Evolutionary conservation across 2,113 vertebrate genomes (phyloP), one percentile per base, ranked within the genome.

Genomic region (Peromyscus maniculatus): DNA sequence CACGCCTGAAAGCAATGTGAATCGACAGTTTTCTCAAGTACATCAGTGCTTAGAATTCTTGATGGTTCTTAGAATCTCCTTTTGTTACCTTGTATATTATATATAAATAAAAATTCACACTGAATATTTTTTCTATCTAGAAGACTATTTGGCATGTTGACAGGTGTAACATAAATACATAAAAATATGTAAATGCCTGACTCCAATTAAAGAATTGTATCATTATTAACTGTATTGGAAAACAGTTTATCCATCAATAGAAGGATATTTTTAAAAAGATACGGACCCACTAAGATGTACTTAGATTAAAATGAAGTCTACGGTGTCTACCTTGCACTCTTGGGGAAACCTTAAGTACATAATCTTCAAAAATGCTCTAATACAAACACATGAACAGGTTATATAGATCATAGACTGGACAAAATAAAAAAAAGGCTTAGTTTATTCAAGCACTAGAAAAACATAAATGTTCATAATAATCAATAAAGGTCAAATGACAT

Each of bases 71-170:
- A 71, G 24, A 57, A 82, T 62, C 33, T 98, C 62, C 97, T 64
- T 74, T 26, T 72, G 26, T 91, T 10, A 84, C 5, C 39, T 19
- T 93, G 5, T 59, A 84, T 43, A 92, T 92, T 72, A 91, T 22
- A 93, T 71, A 69, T 5, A 87, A 93, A 94, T 89, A 64, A 93
- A 95, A 92, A 91, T 43, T 94, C 52, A 91, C 64, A 88, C 26
- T 57, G 95, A 94, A 97, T 92, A 96, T 98, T 97, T 97, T 88
- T 93, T 97, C 83, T 86, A 62, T 55, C 72, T 67, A 86, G 67
- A 90, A 90, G 91, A 94, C 15, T 82, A 21, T 89, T 82, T 93
- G 87, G 39, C 93, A 96, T 93, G 83, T 96, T 97, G 97, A 66
- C 89, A 94, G 24, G 86, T 94, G 43, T 89, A 94, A 77, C 3